These are phyloP conservation scores for Stegana nigrithorax DNA, from an alignment of 2,888 invertebrate species.

Conservation along the genomic window DNA sequence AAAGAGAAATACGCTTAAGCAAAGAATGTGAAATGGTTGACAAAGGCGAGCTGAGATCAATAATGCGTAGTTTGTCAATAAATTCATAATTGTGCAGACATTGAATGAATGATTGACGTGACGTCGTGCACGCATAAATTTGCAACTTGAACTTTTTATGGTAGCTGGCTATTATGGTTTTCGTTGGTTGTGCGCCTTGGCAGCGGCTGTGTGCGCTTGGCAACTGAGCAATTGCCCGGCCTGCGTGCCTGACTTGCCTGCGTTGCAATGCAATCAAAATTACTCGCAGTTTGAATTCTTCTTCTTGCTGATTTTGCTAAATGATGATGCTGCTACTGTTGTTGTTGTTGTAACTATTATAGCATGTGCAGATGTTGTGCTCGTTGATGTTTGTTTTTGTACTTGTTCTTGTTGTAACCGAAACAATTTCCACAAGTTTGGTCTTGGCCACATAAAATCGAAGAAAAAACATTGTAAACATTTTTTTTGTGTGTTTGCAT, in stretches of 20 bases:
- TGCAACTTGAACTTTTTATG: not conserved
- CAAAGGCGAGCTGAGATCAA: too few species aligned
- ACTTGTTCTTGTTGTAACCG: slow-evolving; percentile 21
- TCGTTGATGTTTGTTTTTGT: slow-evolving; percentile 25
- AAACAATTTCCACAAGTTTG: not conserved
- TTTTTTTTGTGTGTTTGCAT: slow-evolving; percentile 2
- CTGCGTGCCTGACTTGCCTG: not conserved
- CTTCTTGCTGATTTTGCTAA: slow-evolving; percentile 29
- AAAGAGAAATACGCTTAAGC: too few species aligned
- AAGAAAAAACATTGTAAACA: not conserved
- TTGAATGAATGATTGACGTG: slow-evolving; percentile 2
- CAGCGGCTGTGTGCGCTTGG: not conserved
- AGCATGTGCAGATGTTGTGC: slow-evolving; percentile 30
- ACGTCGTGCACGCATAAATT: slow-evolving; percentile 2
- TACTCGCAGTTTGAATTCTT: slow-evolving; percentile 26
- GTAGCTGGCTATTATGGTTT: not conserved
- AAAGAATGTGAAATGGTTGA: too few species aligned
- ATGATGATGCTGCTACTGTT: slow-evolving; percentile 10
- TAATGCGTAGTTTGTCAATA: slow-evolving; percentile 4
- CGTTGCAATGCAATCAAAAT: not conserved
- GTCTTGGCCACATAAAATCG: not conserved
- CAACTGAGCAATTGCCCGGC: not conserved
- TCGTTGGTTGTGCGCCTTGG: not conserved
- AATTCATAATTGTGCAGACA: slow-evolving; percentile 11
- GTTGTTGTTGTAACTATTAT: slow-evolving; percentile 19